Base-by-base conservation (phyloP, 2,888 invertebrate genomes). In the Acleris laterana region DNA sequence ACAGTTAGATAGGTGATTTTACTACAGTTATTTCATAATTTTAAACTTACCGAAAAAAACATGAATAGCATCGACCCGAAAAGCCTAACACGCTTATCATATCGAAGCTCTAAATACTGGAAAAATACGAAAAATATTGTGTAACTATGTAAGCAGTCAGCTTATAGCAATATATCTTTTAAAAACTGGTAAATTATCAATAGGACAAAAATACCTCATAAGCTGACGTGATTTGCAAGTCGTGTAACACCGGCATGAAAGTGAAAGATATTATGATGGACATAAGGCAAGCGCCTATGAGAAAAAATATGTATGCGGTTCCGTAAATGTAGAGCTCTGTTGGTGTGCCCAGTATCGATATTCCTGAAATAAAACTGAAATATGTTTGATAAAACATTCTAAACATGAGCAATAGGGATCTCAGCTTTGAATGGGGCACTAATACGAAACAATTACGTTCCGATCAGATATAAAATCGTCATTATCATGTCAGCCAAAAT, bases 281-380 rank as follows among this genome's bases (percentile, higher is more conserved):
- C 93, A 95, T 95, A 5, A 93, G 68, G 2, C 95, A 74, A 17
- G 95, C 90, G 0, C 95, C 95, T 9, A 94, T 85, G 19, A 94
- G 85, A 7, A 95, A 93, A 77, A 94, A 96, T 48, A 95, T 80
- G 79, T 96, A 97, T 66, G 96, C 94, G 13, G 95, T 95, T 0
- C 97, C 97, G 77, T 96, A 96, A 13, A 96, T 89, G 76, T 97
- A 96, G 22, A 96, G 91, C 81, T 97, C 96, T 1, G 96, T 96
- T 1, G 96, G 96, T 5, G 95, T 96, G 2, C 96, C 96, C 71
- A 96, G 87, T 46, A 97, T 84, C 0, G 96, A 96, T 71, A 97
- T 96, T 9, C 96, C 96, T 74, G 96, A 96, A 80, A 96, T 95
- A 71, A 94, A 96, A 83, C 96, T 95, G 78, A 38, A 38, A 38